Conservation (phyloP, 2,797 vertebrate genomes). For the Clamator glandarius region DNA sequence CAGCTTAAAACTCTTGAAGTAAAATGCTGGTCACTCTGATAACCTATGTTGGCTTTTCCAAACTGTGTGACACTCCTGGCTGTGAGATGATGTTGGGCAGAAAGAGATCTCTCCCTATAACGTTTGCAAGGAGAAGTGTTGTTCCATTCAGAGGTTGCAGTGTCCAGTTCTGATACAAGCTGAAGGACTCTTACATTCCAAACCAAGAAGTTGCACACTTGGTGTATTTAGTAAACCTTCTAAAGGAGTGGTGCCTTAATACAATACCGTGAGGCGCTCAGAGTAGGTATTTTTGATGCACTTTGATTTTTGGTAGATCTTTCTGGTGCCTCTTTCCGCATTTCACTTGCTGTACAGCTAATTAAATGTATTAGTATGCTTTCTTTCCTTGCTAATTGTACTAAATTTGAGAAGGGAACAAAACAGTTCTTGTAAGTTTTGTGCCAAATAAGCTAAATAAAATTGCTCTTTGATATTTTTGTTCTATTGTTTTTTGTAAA, state of each 20-base stretch:
- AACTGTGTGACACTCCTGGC: neutral
- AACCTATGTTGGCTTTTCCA: neutral
- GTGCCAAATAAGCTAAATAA: slow-evolving; percentile 78
- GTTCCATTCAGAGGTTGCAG: neutral
- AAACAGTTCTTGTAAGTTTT: slow-evolving; percentile 68
- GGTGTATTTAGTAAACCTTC: slow-evolving; percentile 63
- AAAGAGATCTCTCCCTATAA: neutral
- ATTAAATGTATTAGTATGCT: slow-evolving; percentile 68
- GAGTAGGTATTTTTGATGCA: slow-evolving; percentile 75
- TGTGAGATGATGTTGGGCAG: neutral
- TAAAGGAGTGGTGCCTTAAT: slow-evolving; percentile 74
- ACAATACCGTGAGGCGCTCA: slow-evolving; percentile 66
- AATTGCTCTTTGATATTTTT: slow-evolving; percentile 70
- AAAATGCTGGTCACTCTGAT: neutral
- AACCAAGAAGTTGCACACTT: slow-evolving; percentile 65
- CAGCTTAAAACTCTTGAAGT: slow-evolving; percentile 20
- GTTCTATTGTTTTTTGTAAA: slow-evolving; percentile 7
- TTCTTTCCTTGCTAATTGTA: slow-evolving; percentile 65
- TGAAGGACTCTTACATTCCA: slow-evolving; percentile 72
- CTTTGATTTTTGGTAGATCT: slow-evolving; percentile 71
- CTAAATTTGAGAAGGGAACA: slow-evolving; percentile 68
- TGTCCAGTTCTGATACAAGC: neutral
- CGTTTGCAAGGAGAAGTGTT: neutral
- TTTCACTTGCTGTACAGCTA: slow-evolving; percentile 70
- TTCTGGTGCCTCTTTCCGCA: slow-evolving; percentile 72